A percentile compares a stretch with the other conserved stretches of the same genome.
Conservation (phyloP, 1,140 invertebrate species). For the Drosophila lacertosa region DNA sequence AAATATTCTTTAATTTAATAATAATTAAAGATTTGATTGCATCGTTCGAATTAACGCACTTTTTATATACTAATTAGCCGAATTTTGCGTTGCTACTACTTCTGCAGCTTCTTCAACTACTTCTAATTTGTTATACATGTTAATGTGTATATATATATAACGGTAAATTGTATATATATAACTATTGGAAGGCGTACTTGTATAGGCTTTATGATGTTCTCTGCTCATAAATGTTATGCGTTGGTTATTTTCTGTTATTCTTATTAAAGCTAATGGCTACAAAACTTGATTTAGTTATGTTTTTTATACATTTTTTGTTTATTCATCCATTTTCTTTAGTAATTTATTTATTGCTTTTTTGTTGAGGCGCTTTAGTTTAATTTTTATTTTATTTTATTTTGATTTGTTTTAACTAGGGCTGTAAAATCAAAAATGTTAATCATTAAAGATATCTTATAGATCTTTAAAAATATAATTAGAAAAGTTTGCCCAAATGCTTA, state of each 20-base stretch:
- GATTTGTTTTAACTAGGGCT: too few species aligned
- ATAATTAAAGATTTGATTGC: conserved; percentile 68
- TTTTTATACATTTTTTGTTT: conserved; percentile 36
- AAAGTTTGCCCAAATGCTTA: conserved; percentile 24
- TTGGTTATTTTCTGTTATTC: conserved; percentile 24
- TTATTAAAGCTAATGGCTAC: conserved; percentile 70
- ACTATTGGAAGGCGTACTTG: conserved; percentile 77
- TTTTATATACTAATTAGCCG: conserved; percentile 31
- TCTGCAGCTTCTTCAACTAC: conserved; percentile 9
- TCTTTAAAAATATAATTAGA: conserved; percentile 1
- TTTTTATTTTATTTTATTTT: conserved; percentile 22
- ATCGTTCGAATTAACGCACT: conserved; percentile 72
- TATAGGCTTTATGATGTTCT: conserved; percentile 63
- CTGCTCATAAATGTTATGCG: conserved; percentile 56
- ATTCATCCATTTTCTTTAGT: conserved; percentile 29
- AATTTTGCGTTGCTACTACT: neutral
- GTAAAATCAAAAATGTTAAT: conserved; percentile 47
- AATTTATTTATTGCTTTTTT: conserved; percentile 64
- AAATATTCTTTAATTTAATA: conserved; percentile 37
- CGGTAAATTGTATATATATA: conserved; percentile 66
- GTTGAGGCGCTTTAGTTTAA: conserved; percentile 63
- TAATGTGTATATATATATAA: conserved; percentile 51
- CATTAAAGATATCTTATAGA: neutral
- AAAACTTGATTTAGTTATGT: conserved; percentile 23
- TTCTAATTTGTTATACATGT: conserved; percentile 24